Percentiles rank a stretch among this genome's conserved stretches.
phyloP scores from a whole-genome alignment of 2,888 invertebrate genomes.

The Rhodophaea formosa region DNA sequence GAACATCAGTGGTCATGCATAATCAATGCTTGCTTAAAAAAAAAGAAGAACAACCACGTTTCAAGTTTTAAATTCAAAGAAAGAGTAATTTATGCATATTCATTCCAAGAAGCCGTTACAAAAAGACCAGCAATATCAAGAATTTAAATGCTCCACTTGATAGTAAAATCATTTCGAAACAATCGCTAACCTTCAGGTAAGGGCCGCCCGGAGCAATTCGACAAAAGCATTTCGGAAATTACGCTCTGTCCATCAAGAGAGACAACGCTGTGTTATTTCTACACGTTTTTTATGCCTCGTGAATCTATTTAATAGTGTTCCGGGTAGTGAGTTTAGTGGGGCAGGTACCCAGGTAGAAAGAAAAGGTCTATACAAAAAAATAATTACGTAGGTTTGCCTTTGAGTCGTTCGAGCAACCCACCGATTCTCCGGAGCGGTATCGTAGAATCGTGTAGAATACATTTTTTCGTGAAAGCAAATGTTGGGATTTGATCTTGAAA shows the following conservation, averaged over 20 bases:
- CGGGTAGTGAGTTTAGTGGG: slow-evolving; percentile 63
- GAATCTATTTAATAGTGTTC: slow-evolving; percentile 72
- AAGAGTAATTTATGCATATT: slow-evolving; percentile 1
- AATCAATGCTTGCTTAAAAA: too few species aligned
- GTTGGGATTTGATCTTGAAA: too few species aligned
- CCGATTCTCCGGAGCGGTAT: background rate
- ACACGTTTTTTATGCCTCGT: slow-evolving; percentile 63
- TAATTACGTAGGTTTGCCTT: slow-evolving; percentile 16
- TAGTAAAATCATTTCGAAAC: slow-evolving; percentile 1
- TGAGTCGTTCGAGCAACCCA: background rate
- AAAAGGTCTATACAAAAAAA: slow-evolving; percentile 49
- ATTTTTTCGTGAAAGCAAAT: too few species aligned
- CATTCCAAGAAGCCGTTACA: background rate
- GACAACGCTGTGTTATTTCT: slow-evolving; percentile 54
- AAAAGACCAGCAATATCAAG: background rate
- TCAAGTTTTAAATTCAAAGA: background rate
- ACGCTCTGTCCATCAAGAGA: slow-evolving; percentile 53
- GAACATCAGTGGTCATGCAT: too few species aligned
- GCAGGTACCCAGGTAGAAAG: slow-evolving; percentile 72
- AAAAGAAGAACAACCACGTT: background rate
- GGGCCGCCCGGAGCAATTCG: slow-evolving; percentile 37
- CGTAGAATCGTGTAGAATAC: background rate
- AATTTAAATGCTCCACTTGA: slow-evolving; percentile 5
- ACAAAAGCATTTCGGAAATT: slow-evolving; percentile 52
- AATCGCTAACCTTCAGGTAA: slow-evolving; percentile 6